A percentile compares a stretch with the other conserved stretches of the same genome.
Conservation (phyloP, 2,888 invertebrate species). For the Yponomeuta sedellus region DNA sequence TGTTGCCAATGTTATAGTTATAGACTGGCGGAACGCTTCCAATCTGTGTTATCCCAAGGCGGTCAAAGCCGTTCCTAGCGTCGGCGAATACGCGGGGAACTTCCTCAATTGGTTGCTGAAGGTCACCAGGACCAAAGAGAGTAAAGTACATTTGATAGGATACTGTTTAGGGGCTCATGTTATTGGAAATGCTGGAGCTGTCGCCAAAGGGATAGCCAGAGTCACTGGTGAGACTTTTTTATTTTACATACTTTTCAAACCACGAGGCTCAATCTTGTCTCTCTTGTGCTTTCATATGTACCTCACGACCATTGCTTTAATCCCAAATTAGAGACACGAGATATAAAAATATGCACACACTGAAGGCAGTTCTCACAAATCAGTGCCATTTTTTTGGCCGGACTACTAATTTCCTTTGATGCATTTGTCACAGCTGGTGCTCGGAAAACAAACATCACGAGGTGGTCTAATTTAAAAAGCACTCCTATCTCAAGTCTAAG, state of each 20-base stretch:
- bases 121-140: constrained; percentile 50
- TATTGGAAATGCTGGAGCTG: constrained; percentile 48
- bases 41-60: constrained; percentile 38
- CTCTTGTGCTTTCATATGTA: no score
- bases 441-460: no score
- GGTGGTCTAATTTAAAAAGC: no score
- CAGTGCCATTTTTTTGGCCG: no score
- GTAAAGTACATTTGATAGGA: constrained; percentile 54
- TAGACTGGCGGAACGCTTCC: constrained; percentile 53
- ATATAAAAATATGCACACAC: no score
- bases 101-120: constrained; percentile 58
- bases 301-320: no score
- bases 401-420: no score
- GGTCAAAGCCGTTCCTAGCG: constrained; percentile 42
- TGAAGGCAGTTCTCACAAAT: no score
- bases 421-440: no score
- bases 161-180: constrained; percentile 63
- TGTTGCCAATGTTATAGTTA: constrained; percentile 55
- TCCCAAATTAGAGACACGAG: no score
- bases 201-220: constrained; percentile 34
- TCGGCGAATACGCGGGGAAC: constrained; percentile 51
- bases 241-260: neutral
- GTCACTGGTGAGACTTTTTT: constrained; percentile 41
- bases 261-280: no score
- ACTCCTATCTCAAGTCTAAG: no score